phyloP scores from a whole-genome alignment of 2,888 invertebrate species.

The Nemoura dubitans region DNA sequence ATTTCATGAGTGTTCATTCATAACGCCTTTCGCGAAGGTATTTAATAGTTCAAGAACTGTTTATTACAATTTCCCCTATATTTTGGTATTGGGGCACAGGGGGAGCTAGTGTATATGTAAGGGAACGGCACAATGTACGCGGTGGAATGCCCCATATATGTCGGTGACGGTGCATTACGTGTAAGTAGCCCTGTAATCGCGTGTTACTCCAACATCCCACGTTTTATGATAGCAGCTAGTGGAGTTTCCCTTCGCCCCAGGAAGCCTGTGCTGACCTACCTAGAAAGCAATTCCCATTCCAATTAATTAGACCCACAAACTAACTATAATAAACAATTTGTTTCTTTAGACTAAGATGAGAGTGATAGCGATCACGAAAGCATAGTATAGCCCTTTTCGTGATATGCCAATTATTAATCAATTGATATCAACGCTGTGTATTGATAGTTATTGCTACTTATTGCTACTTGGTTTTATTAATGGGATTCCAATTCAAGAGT shows the following conservation, averaged over 20 bases:
- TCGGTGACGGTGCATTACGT: neutral
- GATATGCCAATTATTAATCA: neutral
- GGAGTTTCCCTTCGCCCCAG: neutral
- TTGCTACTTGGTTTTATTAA: neutral
- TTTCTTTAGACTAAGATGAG: neutral
- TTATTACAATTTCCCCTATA: neutral
- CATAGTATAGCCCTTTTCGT: neutral
- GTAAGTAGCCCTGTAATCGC: neutral
- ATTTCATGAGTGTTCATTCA: neutral
- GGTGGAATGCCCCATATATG: neutral
- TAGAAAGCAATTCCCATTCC: constrained; percentile 7
- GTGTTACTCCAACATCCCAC: neutral
- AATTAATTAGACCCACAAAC: neutral
- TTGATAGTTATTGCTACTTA: neutral
- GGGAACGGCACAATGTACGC: too few species aligned
- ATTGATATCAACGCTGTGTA: neutral
- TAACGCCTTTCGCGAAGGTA: neutral
- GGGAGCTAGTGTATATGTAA: too few species aligned
- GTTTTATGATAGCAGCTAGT: neutral
- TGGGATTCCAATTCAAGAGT: neutral
- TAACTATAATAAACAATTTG: neutral
- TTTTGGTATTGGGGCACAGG: neutral
- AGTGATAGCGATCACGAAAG: neutral
- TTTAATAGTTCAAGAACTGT: neutral
- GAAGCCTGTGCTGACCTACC: neutral